Conservation (phyloP, 2,888 invertebrate species). For the Brachyopa scutellaris region DNA sequence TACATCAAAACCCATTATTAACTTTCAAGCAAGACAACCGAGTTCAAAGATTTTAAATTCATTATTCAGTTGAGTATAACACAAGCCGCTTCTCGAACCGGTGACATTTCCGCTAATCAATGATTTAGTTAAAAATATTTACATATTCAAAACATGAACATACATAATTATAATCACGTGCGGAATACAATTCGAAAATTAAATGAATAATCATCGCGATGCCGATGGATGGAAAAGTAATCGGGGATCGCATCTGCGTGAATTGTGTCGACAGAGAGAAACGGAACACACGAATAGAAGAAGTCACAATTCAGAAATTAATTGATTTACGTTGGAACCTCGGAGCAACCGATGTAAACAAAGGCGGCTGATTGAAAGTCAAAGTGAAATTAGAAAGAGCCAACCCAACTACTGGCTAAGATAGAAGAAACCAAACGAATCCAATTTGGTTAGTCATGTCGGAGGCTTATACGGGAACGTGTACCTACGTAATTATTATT, state of each 20-base stretch:
- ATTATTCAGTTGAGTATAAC: conserved; percentile 7
- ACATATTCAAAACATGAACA: conserved; percentile 25
- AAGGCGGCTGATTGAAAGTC: conserved; percentile 41
- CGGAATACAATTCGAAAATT: conserved; percentile 16
- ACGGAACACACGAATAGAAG: not conserved
- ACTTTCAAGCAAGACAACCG: not conserved
- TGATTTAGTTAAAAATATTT: conserved; percentile 16
- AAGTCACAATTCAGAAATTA: conserved; percentile 7
- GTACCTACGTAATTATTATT: no score
- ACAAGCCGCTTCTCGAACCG: conserved; percentile 2
- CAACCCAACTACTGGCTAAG: no score
- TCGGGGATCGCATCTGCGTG: no score
- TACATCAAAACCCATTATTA: conserved; percentile 17
- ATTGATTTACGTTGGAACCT: conserved; percentile 14
- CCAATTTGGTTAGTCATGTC: conserved; percentile 28
- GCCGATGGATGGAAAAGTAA: no score
- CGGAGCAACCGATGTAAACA: conserved; percentile 24
- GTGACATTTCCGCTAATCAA: conserved; percentile 31
- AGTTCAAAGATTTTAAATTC: conserved; percentile 9
- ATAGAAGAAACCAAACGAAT: not conserved
- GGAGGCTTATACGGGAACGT: not conserved
- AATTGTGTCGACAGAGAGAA: no score
- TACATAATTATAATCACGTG: conserved; percentile 38
- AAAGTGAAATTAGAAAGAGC: conserved; percentile 46
- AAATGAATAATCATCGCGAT: conserved; percentile 34